Base-by-base conservation (phyloP, 2,113 vertebrate species). In the Takifugu bimaculatus region DNA sequence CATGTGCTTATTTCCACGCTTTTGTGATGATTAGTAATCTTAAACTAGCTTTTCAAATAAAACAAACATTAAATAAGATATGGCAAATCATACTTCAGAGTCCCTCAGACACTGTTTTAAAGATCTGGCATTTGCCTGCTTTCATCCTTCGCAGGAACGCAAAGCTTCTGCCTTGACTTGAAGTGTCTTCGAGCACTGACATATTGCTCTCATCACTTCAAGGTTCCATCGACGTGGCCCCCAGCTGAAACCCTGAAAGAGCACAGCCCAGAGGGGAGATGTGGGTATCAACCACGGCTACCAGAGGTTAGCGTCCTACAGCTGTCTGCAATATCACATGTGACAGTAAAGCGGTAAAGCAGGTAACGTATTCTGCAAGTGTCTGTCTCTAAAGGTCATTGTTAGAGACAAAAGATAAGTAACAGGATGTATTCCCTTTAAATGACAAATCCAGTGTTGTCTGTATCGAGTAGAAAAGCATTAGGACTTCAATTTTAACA, bases 381-480 rank as follows among this genome's bases (percentile, higher is more conserved):
- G 85, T 92, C 90, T 88, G 85, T 89, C 91, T 91, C 78, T 88
- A 93, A 93, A 93, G 93, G 93, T 96, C 92, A 93, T 84, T 89
- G 87, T 51, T 64, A 72, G 62, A 85, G 68, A 77, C 68, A 79
- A 67, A 78, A 85, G 74, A 75, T 79, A 72, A 81, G 47, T n/a
- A 26, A 20, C 15, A 25, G 10, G 20, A 10, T 20, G 20, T 10
- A 25, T 20, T 50, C 15, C 48, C 6, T 25, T 48, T n/a, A 48
- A n/a, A 14, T n/a, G 13, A 7, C 2, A 14, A n/a, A 48, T 48
- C 45, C 9, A 39, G 7, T 39, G 1, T 39, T 39, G 35, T 39
- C 35, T 39, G 35, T 39, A 39, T 39, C 35, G 11, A 7, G 35
- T 39, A 39, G 35, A 10, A 39, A 39, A 39, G 11, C 35, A 5